Base-by-base conservation (phyloP, 2,888 invertebrate genomes). In the Campoletis raptor region DNA sequence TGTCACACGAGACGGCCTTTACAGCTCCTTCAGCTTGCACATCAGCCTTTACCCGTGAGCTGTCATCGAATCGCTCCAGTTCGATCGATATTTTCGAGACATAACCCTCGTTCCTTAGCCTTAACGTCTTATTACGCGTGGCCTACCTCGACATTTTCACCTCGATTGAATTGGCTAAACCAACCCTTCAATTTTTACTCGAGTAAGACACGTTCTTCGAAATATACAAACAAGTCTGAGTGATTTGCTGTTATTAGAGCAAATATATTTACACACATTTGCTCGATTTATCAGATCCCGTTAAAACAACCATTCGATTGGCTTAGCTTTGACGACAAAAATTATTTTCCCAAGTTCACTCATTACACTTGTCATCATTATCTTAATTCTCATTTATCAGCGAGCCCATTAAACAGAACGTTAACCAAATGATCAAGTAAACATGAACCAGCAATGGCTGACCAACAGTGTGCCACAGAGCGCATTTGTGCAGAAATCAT, bases 61-160 rank as follows among this genome's bases (percentile, higher is more conserved):
- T 84, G 21, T 86, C 86, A 24, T 84, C 86, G 77, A 84, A 87
- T 72, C 83, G 87, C 79, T 88, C 88, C 76, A 88, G 87, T 84
- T 87, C 85, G 57, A 83, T 89, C 30, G 88, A 89, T 77, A 88
- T 89, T 81, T 89, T 89, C 67, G 86, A 89, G 67, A 83, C 86
- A 84, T 89, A 89, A 83, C 85, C 61, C 61, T 61, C 30, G 15
- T 61, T 15, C 15, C 61, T 61, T 30, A 61, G 61, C 61, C 61
- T 61, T 61, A 61, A 61, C 61, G 61, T 61, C 61, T 30, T 30
- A 15, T 61, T 64, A 77, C 21, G 36, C 45, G 36, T 36, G 48
- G 64, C 64, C 61, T 24, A 57, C 24, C 42, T 24, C 21, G 45
- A 70, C 52, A 61, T 40, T 61, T 30, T 18, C 15, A 45, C 8